phyloP scores from a whole-genome alignment of 2,888 invertebrate species.

The Malthinus seriepunctatus region DNA sequence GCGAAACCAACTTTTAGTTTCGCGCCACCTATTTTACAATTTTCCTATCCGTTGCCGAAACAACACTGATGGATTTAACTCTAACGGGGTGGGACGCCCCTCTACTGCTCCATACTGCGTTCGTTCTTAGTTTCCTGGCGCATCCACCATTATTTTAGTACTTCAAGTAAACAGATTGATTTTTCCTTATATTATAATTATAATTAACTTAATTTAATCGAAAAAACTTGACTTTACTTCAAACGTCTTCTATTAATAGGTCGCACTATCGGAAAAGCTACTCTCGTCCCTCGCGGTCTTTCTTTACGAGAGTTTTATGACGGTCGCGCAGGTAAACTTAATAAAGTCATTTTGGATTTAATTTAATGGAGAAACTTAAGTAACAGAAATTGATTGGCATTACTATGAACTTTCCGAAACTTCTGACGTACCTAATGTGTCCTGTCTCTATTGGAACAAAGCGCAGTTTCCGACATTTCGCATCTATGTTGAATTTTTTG shows the following conservation, averaged over 20 bases:
- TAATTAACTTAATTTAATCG: not conserved
- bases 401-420: conserved; percentile 23
- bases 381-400: conserved; percentile 9
- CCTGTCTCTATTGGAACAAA: conserved; percentile 35
- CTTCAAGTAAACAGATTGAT: conserved; percentile 4
- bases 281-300: not conserved
- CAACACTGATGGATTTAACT: conserved; percentile 27
- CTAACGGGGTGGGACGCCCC: conserved; percentile 30
- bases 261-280: no score
- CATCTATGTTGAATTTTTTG: conserved; percentile 22
- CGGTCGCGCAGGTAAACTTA: not conserved
- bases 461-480: conserved; percentile 27
- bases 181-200: not conserved
- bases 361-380: conserved; percentile 10
- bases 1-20: conserved; percentile 17
- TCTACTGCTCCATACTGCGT: conserved; percentile 21
- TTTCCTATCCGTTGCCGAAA: conserved; percentile 22
- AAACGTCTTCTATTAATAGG: no score
- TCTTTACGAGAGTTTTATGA: not conserved
- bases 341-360: conserved; percentile 12
- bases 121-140: conserved; percentile 24
- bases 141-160: conserved; percentile 25
- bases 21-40: conserved; percentile 12
- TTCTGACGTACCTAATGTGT: conserved; percentile 29
- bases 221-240: no score